Evolutionary conservation across 2,113 vertebrate genomes (phyloP).

Genomic region (Bothrops jararaca): DNA sequence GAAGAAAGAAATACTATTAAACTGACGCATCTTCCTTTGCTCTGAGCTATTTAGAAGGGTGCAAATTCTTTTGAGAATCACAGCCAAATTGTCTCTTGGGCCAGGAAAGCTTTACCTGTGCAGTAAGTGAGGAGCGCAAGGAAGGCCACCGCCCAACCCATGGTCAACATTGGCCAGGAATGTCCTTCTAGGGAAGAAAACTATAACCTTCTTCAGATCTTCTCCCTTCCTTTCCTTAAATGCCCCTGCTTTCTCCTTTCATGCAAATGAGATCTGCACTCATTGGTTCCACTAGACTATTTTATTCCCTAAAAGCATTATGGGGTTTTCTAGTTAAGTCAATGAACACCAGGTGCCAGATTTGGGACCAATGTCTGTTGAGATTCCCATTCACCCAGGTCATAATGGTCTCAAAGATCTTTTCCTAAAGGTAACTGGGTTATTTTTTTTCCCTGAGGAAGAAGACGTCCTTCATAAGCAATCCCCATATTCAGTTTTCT

Average conservation of each 20-base stretch:
- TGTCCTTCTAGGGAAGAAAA: accelerated
- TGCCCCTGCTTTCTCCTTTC: neutral
- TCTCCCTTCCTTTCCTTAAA: neutral
- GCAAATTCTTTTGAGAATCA: neutral
- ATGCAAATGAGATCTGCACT: neutral
- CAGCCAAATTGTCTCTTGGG: accelerated
- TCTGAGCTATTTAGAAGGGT: neutral
- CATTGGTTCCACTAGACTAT: neutral
- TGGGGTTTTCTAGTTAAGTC: neutral
- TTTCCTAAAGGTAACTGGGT: too few relatives aligned
- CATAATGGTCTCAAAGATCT: too few relatives aligned
- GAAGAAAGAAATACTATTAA: neutral
- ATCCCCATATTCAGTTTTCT: too few relatives aligned
- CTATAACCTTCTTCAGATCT: neutral
- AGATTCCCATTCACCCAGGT: too few relatives aligned
- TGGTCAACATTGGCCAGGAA: neutral
- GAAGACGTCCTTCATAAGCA: too few relatives aligned
- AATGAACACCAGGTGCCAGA: neutral
- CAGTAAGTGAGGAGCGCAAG: neutral
- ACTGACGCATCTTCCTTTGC: neutral
- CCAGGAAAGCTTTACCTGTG: neutral
- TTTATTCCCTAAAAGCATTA: neutral
- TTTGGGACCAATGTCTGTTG: neutral
- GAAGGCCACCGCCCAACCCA: neutral
- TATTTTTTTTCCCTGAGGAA: too few relatives aligned